phyloP scores from a whole-genome alignment of 2,888 invertebrate species.

The Liopterus haemorrhoidalis region DNA sequence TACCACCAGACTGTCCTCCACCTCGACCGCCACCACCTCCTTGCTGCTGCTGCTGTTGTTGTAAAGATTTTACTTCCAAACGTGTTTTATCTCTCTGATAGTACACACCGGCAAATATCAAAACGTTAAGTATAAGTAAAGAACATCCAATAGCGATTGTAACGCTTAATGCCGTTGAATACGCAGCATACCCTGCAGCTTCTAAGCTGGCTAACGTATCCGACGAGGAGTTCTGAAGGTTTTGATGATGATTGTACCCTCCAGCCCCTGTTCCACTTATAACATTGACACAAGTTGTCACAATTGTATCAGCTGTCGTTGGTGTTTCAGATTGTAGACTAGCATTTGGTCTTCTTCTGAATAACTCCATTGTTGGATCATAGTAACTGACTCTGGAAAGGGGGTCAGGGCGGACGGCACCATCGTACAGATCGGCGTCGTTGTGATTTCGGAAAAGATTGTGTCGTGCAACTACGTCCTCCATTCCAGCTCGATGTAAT shows the following conservation, averaged over 20 bases:
- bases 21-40: slow-evolving; percentile 41
- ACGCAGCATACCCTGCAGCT: slow-evolving; percentile 70
- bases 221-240: slow-evolving; percentile 56
- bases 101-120: slow-evolving; percentile 80
- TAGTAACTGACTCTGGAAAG: slow-evolving; percentile 59
- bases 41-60: slow-evolving; percentile 70
- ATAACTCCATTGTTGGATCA: slow-evolving; percentile 58
- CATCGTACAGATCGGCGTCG: slow-evolving; percentile 84
- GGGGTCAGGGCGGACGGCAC: slow-evolving; percentile 80
- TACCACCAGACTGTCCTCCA: no score
- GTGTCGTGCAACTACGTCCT: slow-evolving; percentile 78
- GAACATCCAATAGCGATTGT: slow-evolving; percentile 79
- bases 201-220: slow-evolving; percentile 74
- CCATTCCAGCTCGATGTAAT: slow-evolving; percentile 81
- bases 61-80: slow-evolving; percentile 69
- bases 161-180: slow-evolving; percentile 69
- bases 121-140: slow-evolving; percentile 70
- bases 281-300: slow-evolving; percentile 66
- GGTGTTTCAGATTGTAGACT: slow-evolving; percentile 58
- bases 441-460: slow-evolving; percentile 86
- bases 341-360: slow-evolving; percentile 52
- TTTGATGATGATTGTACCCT: slow-evolving; percentile 51
- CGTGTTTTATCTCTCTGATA: slow-evolving; percentile 74
- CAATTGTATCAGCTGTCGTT: slow-evolving; percentile 63
- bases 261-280: slow-evolving; percentile 43